Conservation (phyloP, 2,888 invertebrate genomes). For the Ganaspis brasiliensis region DNA sequence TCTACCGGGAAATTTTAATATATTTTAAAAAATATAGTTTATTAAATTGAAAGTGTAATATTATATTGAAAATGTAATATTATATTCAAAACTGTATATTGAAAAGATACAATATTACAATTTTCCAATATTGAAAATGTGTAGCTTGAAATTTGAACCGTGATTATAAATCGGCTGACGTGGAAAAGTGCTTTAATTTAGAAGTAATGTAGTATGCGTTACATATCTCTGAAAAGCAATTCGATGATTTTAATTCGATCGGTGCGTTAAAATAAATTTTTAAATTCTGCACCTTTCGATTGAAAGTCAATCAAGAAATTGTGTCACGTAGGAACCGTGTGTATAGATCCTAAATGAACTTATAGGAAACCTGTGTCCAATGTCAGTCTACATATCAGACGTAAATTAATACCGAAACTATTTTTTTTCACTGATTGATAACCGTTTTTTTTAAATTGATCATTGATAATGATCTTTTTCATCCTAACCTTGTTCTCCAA, state of each 20-base stretch:
- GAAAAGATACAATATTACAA: slow-evolving; percentile 23
- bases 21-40: no score
- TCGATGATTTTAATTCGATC: slow-evolving; percentile 5
- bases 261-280: background rate
- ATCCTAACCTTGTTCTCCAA: background rate
- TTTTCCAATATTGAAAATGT: slow-evolving; percentile 4
- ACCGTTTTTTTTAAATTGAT: slow-evolving; percentile 11
- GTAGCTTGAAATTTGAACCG: slow-evolving; percentile 8
- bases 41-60: no score
- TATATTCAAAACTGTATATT: no score
- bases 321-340: slow-evolving; percentile 14
- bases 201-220: slow-evolving; percentile 62
- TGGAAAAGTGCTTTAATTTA: slow-evolving; percentile 65
- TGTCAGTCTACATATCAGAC: slow-evolving; percentile 74
- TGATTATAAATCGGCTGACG: slow-evolving; percentile 58
- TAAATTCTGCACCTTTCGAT: slow-evolving; percentile 41
- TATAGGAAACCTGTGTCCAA: slow-evolving; percentile 63
- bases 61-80: no score
- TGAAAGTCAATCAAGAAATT: slow-evolving; percentile 50
- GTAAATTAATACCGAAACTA: slow-evolving; percentile 50
- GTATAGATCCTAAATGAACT: slow-evolving; percentile 54
- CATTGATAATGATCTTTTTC: background rate
- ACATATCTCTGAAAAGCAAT: slow-evolving; percentile 43
- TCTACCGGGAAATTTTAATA: no score
- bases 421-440: slow-evolving; percentile 15